These are phyloP conservation scores for Melanostigma gelatinosum DNA, from an alignment of 2,113 vertebrate species.

Conservation along the genomic window DNA sequence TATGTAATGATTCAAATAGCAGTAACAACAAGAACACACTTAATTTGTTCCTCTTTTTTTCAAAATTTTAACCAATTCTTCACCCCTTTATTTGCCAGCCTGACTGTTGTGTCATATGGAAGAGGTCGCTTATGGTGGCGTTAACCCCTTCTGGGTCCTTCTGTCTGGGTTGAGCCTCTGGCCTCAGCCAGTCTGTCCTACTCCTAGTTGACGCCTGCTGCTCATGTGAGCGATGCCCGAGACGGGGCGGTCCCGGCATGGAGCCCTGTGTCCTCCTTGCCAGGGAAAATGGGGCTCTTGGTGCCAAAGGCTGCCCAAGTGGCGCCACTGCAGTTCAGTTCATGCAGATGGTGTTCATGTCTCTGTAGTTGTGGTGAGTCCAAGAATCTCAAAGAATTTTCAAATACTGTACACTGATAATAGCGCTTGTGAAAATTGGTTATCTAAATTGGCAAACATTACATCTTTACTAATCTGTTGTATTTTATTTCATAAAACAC, in stretches of 20 bases:
- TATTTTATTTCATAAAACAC: background rate
- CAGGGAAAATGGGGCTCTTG: slow-evolving; percentile 73
- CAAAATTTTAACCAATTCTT: slow-evolving; percentile 95
- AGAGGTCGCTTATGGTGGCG: slow-evolving; percentile 97
- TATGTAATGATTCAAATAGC: slow-evolving; percentile 47
- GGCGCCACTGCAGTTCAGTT: slow-evolving; percentile 79
- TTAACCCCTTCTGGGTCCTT: slow-evolving; percentile 98
- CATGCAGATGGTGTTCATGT: slow-evolving; percentile 84
- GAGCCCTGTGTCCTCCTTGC: slow-evolving; percentile 87
- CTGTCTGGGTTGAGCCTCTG: slow-evolving; percentile 99
- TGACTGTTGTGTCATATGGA: slow-evolving; percentile 96
- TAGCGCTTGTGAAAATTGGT: background rate
- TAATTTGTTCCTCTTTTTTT: slow-evolving; percentile 78
- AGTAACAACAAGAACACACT: slow-evolving; percentile 53
- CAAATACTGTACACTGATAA: background rate
- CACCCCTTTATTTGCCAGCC: slow-evolving; percentile 99
- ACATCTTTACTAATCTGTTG: background rate
- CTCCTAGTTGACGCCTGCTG: slow-evolving; percentile 95
- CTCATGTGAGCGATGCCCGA: slow-evolving; percentile 88
- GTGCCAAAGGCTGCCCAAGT: slow-evolving; percentile 74
- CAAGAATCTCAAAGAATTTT: slow-evolving; percentile 71
- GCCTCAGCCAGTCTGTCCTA: slow-evolving; percentile 93
- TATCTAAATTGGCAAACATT: slow-evolving; percentile 10
- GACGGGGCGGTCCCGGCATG: slow-evolving; percentile 87
- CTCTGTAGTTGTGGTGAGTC: slow-evolving; percentile 70